Conservation (phyloP, 1,140 invertebrate genomes). For the Lepidurus arcticus region DNA sequence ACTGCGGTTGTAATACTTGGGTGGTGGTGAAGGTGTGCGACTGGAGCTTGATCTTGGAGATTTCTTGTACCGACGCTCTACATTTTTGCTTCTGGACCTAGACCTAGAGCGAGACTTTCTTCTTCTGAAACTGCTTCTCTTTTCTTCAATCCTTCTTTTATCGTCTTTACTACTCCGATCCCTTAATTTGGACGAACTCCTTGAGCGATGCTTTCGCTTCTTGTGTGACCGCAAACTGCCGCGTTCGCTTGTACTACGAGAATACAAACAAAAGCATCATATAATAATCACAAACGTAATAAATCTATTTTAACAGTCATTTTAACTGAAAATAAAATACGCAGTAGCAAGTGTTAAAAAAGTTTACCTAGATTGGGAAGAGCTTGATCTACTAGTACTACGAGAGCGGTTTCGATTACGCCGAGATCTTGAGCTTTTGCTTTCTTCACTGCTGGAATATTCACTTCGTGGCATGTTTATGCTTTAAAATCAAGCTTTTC, state of each 20-base stretch:
- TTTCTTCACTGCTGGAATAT: not conserved
- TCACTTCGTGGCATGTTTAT: not conserved
- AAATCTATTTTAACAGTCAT: no score
- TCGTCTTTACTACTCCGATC: not conserved
- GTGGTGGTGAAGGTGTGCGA: not conserved
- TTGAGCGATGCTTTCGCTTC: constrained; percentile 1
- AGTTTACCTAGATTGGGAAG: not conserved
- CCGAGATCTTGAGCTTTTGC: not conserved
- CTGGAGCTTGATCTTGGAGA: not conserved
- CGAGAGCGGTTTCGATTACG: not conserved
- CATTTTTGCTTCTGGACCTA: not conserved
- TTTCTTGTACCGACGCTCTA: not conserved
- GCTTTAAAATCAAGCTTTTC: no score
- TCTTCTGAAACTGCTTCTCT: not conserved
- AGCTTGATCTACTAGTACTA: not conserved
- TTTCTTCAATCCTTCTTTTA: not conserved
- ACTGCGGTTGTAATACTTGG: not conserved
- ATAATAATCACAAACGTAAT: no score
- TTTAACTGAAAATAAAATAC: no score
- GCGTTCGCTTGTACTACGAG: not conserved
- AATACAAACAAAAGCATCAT: not conserved
- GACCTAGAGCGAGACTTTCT: constrained; percentile 8
- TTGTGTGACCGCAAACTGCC: not conserved
- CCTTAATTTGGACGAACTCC: not conserved
- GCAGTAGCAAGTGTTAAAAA: no score